Evolutionary conservation across 2,888 invertebrate genomes (phyloP), one percentile per base, ranked within the genome.

Genomic region (Pinctada fucata): DNA sequence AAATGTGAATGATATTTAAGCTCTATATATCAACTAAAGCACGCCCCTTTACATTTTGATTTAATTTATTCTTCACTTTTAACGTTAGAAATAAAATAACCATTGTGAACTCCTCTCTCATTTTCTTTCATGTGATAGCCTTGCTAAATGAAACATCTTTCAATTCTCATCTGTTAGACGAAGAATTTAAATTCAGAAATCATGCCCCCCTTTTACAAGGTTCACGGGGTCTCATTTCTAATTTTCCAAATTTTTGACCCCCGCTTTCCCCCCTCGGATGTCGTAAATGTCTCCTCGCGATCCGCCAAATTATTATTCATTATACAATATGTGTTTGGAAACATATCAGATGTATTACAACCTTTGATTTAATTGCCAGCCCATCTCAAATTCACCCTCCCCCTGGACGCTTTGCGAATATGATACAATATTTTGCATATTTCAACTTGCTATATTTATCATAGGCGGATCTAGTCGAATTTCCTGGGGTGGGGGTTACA

Each of bases 41-140:
- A 58, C 58, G 58, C 58, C 58, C 58, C 58, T 58, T 13, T 58
- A 10, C 6, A 0, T 58, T 58, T 58, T 58, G 58, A 58, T 58
- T 58, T 58, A 58, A 58, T 58, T 58, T 58, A 58, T 58, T 10
- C 58, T 58, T 58, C 13, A 13, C 58, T 6, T 58, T 58, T 10
- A 58, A 13, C 6, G 58, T 58, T 10, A 58, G 58, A 58, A 58
- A 58, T 58, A 58, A 58, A 58, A 6, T 58, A 58, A 58, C 58
- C 13, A 58, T 58, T 58, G 58, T 58, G 13, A 10, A 10, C 6
- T 10, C 6, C 58, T 77, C 72, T 72, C 66, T 72, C 76, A 72
- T 77, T 77, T 77, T 77, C 72, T 65, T 66, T 48, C 66, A 77
- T 77, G 50, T 65, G 76, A 77, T 77, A 77, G 58, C 65, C 72